These are phyloP conservation scores for Choreutis nemorana DNA, from an alignment of 2,888 invertebrate genomes.

Conservation along the genomic window DNA sequence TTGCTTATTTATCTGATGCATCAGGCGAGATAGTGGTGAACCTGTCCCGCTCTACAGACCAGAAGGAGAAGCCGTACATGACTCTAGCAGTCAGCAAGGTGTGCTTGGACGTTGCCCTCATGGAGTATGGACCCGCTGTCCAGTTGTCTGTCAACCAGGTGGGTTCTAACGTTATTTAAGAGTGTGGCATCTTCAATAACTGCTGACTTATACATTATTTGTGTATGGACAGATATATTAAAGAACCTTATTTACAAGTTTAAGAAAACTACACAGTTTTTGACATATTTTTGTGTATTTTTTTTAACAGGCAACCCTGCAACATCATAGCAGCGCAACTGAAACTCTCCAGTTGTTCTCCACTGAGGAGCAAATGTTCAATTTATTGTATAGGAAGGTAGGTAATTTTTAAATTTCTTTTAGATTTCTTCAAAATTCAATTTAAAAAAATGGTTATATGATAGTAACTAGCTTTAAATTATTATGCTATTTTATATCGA, in stretches of 20 bases:
- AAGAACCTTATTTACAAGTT: too few species aligned
- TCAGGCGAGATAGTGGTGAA: slow-evolving; percentile 70
- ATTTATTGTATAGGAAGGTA: slow-evolving; percentile 80
- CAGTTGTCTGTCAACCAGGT: slow-evolving; percentile 62
- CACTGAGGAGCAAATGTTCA: slow-evolving; percentile 72
- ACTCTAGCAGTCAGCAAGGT: slow-evolving; percentile 74
- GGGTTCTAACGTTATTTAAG: slow-evolving; percentile 8
- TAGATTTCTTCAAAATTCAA: too few species aligned
- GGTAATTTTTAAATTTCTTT: too few species aligned
- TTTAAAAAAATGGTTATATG: too few species aligned
- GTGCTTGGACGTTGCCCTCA: slow-evolving; percentile 76
- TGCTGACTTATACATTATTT: too few species aligned
- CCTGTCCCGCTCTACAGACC: slow-evolving; percentile 70
- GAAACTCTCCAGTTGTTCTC: slow-evolving; percentile 79
- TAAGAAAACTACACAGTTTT: too few species aligned
- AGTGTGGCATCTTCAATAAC: too few species aligned
- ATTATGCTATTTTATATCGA: too few species aligned
- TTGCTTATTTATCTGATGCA: too few species aligned
- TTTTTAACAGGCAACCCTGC: slow-evolving; percentile 79
- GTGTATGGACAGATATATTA: too few species aligned
- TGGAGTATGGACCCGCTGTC: slow-evolving; percentile 80
- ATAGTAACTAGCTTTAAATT: too few species aligned
- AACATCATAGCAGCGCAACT: slow-evolving; percentile 76
- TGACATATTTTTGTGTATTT: too few species aligned
- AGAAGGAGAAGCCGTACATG: slow-evolving; percentile 75